Percentiles rank a stretch among this genome's conserved stretches.
phyloP scores from a whole-genome alignment of 1,140 invertebrate species.

The Drosophila pseudoobscura region DNA sequence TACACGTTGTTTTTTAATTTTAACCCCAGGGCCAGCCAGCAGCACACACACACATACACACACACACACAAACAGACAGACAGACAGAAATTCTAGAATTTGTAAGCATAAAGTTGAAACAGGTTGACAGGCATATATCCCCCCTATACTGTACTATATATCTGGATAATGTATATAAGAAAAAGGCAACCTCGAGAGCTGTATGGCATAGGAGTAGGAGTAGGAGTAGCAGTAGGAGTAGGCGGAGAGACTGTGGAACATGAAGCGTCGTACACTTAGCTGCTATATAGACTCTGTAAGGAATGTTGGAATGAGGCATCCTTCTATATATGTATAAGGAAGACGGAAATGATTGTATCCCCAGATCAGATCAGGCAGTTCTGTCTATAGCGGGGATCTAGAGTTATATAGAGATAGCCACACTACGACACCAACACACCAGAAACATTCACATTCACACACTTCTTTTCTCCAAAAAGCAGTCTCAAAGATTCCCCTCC shows the following conservation, averaged over 20 bases:
- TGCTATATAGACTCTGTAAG: background rate
- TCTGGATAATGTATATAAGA: conserved; percentile 41
- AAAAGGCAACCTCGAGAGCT: conserved; percentile 22
- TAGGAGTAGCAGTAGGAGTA: background rate
- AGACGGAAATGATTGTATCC: no score
- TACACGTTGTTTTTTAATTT: conserved; percentile 81
- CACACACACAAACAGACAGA: conserved; percentile 2
- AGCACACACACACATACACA: conserved; percentile 30
- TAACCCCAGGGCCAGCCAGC: conserved; percentile 38
- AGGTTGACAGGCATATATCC: conserved; percentile 8
- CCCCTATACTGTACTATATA: conserved; percentile 4
- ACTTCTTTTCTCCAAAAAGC: no score
- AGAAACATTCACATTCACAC: no score
- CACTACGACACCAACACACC: no score
- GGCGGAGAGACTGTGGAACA: background rate
- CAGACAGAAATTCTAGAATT: conserved; percentile 39
- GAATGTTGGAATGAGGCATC: background rate
- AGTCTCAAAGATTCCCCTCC: background rate
- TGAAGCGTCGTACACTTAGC: background rate
- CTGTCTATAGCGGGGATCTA: no score
- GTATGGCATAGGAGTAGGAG: background rate
- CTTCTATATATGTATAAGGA: no score
- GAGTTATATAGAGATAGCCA: no score
- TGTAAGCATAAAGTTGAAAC: conserved; percentile 67
- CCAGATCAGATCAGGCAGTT: no score